These are phyloP conservation scores for Phaetusa simplex DNA, from an alignment of 2,113 vertebrate genomes.

Conservation along the genomic window DNA sequence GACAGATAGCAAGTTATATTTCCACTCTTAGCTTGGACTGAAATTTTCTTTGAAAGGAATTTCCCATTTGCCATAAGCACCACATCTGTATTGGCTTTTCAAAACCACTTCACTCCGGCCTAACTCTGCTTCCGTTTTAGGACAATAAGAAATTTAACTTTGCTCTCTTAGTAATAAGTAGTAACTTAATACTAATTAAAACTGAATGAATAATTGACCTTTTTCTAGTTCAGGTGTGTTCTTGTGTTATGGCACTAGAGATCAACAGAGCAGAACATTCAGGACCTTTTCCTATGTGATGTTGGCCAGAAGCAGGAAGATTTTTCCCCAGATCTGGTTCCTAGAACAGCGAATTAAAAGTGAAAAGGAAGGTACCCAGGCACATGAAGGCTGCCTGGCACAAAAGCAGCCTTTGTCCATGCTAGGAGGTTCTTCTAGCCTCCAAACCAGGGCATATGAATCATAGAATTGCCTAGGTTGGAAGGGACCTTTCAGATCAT, in stretches of 20 bases:
- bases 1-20: background rate
- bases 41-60: constrained; percentile 9
- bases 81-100: background rate
- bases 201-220: background rate
- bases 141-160: background rate
- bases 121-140: background rate
- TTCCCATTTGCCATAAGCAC: background rate
- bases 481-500: no score
- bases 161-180: background rate
- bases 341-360: background rate
- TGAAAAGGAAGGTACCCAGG: background rate
- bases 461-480: no score
- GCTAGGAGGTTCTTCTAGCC: background rate
- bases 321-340: background rate
- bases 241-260: background rate
- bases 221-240: background rate
- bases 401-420: background rate
- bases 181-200: background rate
- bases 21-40: background rate
- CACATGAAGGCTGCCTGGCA: background rate
- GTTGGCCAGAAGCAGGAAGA: background rate
- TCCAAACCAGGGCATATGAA: background rate
- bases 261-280: background rate
- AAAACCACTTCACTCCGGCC: background rate
- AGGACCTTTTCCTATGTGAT: background rate